A percentile compares a stretch with the other conserved stretches of the same genome.
Conservation (phyloP, 2,113 vertebrate genomes). For the Thunnus thynnus region DNA sequence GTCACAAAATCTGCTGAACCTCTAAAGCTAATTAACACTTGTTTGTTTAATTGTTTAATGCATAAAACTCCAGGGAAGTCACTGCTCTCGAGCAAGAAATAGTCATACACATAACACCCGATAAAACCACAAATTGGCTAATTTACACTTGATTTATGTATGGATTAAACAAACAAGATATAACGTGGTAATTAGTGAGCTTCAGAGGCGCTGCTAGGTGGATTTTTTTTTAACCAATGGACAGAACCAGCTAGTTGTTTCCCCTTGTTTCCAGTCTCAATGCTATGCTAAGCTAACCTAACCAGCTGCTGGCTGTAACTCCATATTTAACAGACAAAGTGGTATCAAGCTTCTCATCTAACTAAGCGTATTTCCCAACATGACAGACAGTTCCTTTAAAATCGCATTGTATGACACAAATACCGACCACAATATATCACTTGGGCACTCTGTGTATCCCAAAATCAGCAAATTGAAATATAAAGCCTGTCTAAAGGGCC, state of each 20-base stretch:
- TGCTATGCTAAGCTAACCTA: background rate
- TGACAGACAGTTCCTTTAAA: background rate
- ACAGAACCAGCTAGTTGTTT: background rate
- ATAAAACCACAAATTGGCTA: no score
- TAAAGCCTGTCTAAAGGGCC: constrained; percentile 57
- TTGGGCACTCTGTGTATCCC: background rate
- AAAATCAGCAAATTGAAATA: constrained; percentile 39
- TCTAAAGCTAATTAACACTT: no score
- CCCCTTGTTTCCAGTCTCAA: background rate
- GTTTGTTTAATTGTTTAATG: no score
- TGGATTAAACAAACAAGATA: background rate
- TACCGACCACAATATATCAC: background rate
- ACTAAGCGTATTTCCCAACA: background rate
- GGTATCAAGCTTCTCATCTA: no score
- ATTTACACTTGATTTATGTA: background rate
- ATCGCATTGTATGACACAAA: constrained; percentile 2
- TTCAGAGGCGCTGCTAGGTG: background rate
- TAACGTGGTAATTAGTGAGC: background rate
- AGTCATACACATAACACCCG: no score
- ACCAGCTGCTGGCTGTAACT: background rate
- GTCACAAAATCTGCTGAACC: no score
- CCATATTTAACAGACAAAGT: no score
- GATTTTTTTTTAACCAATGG: background rate
- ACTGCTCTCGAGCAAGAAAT: no score
- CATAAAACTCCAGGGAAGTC: no score